These are phyloP conservation scores for Paramuricea clavata DNA, from an alignment of 92 coral and sea anemone genomes.

Conservation along the genomic window DNA sequence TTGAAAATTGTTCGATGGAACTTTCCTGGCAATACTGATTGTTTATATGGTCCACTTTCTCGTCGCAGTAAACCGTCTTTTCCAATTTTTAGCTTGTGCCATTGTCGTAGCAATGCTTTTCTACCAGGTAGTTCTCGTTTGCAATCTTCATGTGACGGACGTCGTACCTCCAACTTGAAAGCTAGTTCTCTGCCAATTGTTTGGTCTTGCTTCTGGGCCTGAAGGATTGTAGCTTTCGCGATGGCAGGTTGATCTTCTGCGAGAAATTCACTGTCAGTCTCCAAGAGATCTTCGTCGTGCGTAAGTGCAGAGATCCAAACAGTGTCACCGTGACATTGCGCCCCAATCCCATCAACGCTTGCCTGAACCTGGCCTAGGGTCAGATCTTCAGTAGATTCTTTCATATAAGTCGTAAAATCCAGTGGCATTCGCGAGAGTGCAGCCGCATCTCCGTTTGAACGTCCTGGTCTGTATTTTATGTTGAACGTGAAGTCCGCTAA, in stretches of 20 bases:
- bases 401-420: slow-evolving; percentile 35
- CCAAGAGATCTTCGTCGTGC: slow-evolving; percentile 9
- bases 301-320: slow-evolving; percentile 56
- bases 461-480: slow-evolving; percentile 63
- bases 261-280: slow-evolving; percentile 2
- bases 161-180: no score
- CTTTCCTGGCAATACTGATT: no score
- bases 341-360: slow-evolving; percentile 41
- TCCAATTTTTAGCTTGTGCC: slow-evolving; percentile 7
- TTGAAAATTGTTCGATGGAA: neutral
- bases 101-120: neutral
- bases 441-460: slow-evolving; percentile 46
- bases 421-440: slow-evolving; percentile 58
- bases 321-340: slow-evolving; percentile 49
- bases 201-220: no score
- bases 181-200: no score
- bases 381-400: slow-evolving; percentile 44
- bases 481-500: slow-evolving; percentile 60
- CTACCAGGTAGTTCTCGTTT: no score
- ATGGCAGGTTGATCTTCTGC: slow-evolving; percentile 1
- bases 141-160: no score
- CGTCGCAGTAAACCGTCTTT: slow-evolving; percentile 3
- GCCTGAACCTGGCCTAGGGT: slow-evolving; percentile 27
- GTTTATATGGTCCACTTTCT: neutral
- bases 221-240: slow-evolving; percentile 29